Evolutionary conservation across 1,140 invertebrate genomes (phyloP), one percentile per base, ranked within the genome.

Genomic region (Zaprionus tsacasi): DNA sequence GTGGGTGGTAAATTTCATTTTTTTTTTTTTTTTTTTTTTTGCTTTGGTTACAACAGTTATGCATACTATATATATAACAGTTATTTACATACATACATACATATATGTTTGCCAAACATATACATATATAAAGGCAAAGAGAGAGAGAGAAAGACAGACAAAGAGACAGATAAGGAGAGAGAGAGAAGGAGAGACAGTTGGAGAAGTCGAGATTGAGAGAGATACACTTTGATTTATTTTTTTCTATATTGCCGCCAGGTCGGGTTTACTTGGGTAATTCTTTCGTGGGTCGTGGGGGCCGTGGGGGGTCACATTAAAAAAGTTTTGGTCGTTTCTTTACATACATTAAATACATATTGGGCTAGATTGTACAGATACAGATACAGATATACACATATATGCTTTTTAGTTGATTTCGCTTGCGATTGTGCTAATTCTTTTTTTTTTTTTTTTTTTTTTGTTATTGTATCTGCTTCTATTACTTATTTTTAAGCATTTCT

Each of bases 21-120:
- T 27, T 45, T 27, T 56, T 54, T 66, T 27, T 57, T 57, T 52
- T 40, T 40, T 50, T 59, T 63, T 21, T 75, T 75, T 54, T 69
- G 43, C 59, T 68, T 66, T 68, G 40, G 13, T 72, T 69, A 67
- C 55, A 74, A 78, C 76, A 78, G 76, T 78, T 75, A 78, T 78
- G 75, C 75, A 70, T 78, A 78, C 75, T 78, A 78, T 48, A 30
- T 30, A 48, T 30, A 48, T 48, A 59, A 63, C 58, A 67, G 10
- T 35, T 17, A 12, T 71, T 7, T 35, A 35, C 33, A 35, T 35
- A 35, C 33, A 35, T 55, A 30, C 27, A 30, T 54, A 72, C 52
- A 65, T 38, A 45, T 45, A 61, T 59, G 60, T 40, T 45, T 45
- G n/a, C 40, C 40, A 45, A 15, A 15, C n/a, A 45, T 75, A 59